Evolutionary conservation across 35 echinoderm and acorn worm species (phyloP).

Genomic region (Lytechinus pictus): DNA sequence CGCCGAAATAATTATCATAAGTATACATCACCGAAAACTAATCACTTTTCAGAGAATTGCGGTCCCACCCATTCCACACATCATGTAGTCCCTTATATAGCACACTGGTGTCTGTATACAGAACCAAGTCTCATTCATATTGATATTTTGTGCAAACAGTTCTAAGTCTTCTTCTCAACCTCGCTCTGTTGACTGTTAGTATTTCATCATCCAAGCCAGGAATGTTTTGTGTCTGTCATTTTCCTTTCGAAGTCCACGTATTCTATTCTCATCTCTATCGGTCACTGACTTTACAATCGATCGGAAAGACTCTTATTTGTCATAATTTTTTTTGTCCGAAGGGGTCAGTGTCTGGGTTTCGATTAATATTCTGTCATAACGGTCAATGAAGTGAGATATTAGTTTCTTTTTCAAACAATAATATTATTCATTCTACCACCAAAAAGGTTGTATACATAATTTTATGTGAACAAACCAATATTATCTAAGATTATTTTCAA

Average conservation of each 20-base stretch:
- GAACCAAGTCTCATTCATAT: neutral
- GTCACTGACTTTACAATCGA: neutral
- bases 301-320: neutral
- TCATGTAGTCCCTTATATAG: neutral
- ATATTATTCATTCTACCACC: neutral
- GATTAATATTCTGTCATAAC: neutral
- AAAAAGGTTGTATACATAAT: neutral
- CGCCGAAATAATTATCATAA: neutral
- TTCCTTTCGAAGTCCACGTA: neutral
- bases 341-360: neutral
- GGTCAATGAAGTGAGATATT: neutral
- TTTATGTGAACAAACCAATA: neutral
- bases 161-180: neutral
- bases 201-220: neutral
- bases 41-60: neutral
- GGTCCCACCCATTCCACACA: neutral
- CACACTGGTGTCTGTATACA: neutral
- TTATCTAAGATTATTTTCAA: neutral
- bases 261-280: neutral
- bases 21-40: neutral
- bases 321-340: neutral
- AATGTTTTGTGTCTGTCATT: conserved; percentile 2
- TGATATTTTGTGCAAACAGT: neutral
- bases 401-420: neutral
- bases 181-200: conserved; percentile 1